A percentile compares a stretch with the other conserved stretches of the same genome.
Evolutionary conservation across 2,797 vertebrate genomes (phyloP).

Genomic region (Champsocephalus esox): DNA sequence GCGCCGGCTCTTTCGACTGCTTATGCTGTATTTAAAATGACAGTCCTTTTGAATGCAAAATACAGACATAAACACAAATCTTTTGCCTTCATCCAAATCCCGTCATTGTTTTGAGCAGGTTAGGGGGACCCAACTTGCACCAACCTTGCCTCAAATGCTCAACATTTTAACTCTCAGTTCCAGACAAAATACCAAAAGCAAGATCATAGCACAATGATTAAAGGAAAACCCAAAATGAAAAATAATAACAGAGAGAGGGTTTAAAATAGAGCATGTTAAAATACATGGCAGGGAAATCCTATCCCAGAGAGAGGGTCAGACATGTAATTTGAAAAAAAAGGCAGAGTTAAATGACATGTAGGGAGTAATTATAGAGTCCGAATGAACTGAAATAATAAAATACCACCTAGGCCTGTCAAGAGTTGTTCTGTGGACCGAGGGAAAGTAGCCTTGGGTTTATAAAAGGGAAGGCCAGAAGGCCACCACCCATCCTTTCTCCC

Average conservation of each 20-base stretch:
- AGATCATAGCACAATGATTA: constrained; percentile 79
- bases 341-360: constrained; percentile 81
- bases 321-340: constrained; percentile 82
- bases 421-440: constrained; percentile 64
- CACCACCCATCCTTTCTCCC: constrained; percentile 64
- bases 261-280: constrained; percentile 86
- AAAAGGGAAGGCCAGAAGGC: constrained; percentile 61
- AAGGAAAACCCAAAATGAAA: constrained; percentile 85
- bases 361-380: constrained; percentile 85
- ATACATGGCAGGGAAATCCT: constrained; percentile 84
- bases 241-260: constrained; percentile 86
- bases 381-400: constrained; percentile 86
- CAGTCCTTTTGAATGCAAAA: constrained; percentile 6
- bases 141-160: constrained; percentile 57
- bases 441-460: constrained; percentile 75
- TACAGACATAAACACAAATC: constrained; percentile 15
- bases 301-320: constrained; percentile 79
- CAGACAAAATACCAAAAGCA: constrained; percentile 80
- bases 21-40: neutral
- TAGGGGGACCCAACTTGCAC: constrained; percentile 21
- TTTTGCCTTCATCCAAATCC: neutral
- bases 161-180: constrained; percentile 66
- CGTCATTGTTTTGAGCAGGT: constrained; percentile 14
- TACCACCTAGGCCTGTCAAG: constrained; percentile 83
- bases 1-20: neutral